A percentile compares a stretch with the other conserved stretches of the same genome.
Evolutionary conservation across 2,888 invertebrate species (phyloP).

Genomic region (Aromia moschata): DNA sequence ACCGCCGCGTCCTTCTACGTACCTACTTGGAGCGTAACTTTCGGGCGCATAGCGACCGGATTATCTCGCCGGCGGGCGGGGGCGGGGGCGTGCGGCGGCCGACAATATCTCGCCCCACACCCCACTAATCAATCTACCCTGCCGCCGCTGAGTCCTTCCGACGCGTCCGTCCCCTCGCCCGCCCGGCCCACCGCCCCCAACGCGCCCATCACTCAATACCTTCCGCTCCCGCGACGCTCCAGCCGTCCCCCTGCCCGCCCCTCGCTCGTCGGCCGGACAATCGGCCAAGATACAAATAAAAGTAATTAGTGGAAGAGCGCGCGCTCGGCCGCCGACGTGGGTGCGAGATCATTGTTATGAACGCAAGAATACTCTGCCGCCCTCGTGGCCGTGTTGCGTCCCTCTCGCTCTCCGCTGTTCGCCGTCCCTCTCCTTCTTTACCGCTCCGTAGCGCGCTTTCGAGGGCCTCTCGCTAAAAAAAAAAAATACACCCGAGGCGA

Average conservation of each 20-base stretch:
- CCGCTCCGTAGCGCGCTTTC: too few relatives aligned
- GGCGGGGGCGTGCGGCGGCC: slow-evolving; percentile 27
- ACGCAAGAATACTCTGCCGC: too few relatives aligned
- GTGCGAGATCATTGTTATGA: slow-evolving; percentile 5
- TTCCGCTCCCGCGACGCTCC: slow-evolving; percentile 20
- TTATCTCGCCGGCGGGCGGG: too few relatives aligned
- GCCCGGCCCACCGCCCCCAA: slow-evolving; percentile 6
- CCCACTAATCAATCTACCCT: slow-evolving; percentile 61
- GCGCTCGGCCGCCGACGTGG: slow-evolving; percentile 12
- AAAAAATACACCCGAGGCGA: too few relatives aligned
- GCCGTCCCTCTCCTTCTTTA: too few relatives aligned
- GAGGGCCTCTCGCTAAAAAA: too few relatives aligned
- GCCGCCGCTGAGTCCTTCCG: slow-evolving; percentile 36
- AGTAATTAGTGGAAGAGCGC: slow-evolving; percentile 39
- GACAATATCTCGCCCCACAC: slow-evolving; percentile 53
- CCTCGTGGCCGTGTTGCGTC: too few relatives aligned
- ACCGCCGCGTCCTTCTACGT: too few relatives aligned
- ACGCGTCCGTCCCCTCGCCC: slow-evolving; percentile 28
- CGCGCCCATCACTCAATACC: slow-evolving; percentile 28
- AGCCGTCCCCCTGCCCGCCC: too few relatives aligned
- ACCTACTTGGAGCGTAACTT: too few relatives aligned
- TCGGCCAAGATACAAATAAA: slow-evolving; percentile 40
- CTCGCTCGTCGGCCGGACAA: slow-evolving; percentile 27
- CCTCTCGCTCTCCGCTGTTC: too few relatives aligned
- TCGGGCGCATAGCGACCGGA: too few relatives aligned